phyloP scores from a whole-genome alignment of 1,140 invertebrate genomes.

The Triops cancriformis region DNA sequence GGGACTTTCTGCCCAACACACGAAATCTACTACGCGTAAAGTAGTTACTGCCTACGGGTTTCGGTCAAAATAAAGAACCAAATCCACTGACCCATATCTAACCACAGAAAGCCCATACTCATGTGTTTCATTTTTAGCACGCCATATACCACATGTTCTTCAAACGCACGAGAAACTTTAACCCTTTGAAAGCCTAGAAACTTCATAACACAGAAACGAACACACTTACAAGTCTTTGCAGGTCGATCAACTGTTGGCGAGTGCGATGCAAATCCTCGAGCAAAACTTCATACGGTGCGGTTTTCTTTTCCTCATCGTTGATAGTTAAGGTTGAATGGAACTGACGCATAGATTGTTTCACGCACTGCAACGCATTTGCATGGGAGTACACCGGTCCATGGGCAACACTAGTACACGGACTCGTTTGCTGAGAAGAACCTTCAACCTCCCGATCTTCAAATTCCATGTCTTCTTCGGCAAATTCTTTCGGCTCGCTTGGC shows the following conservation, averaged over 20 bases:
- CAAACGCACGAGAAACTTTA: not conserved
- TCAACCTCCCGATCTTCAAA: constrained; percentile 31
- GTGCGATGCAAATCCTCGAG: constrained; percentile 34
- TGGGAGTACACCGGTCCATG: constrained; percentile 28
- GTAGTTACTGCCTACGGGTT: not conserved
- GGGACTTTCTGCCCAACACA: not conserved
- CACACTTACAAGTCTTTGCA: constrained; percentile 39
- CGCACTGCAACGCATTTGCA: constrained; percentile 30
- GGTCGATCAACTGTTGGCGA: constrained; percentile 36
- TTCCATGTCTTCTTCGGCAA: not conserved
- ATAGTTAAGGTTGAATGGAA: not conserved
- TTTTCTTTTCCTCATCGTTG: constrained; percentile 16
- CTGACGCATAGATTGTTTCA: not conserved
- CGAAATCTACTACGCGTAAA: not conserved
- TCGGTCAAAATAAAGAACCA: not conserved
- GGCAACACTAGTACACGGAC: constrained; percentile 31
- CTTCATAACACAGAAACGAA: not conserved
- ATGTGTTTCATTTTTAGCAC: not conserved
- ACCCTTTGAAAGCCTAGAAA: too few relatives aligned
- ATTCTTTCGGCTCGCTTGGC: not conserved
- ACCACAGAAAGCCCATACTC: not conserved
- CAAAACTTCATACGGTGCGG: constrained; percentile 30
- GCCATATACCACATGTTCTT: not conserved
- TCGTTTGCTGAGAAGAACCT: constrained; percentile 32
- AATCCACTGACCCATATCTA: constrained; percentile 6